phyloP scores from a whole-genome alignment of 1,140 invertebrate genomes.

The Adoxophyes honmai region DNA sequence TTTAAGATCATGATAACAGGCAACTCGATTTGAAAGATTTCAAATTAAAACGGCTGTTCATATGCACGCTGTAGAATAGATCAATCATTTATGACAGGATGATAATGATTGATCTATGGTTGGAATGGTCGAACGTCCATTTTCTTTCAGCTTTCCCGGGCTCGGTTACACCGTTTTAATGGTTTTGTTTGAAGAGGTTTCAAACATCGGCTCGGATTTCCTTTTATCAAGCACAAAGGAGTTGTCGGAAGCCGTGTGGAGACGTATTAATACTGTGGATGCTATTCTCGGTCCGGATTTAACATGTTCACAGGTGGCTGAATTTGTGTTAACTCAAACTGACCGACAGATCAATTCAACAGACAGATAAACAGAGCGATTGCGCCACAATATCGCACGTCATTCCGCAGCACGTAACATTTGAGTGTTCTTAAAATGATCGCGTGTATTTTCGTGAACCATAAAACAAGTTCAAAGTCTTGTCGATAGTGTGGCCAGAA shows the following conservation, averaged over 20 bases:
- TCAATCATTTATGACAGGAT: slow-evolving; percentile 8
- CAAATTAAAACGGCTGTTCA: slow-evolving; percentile 3
- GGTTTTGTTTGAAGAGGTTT: not conserved
- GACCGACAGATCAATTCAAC: slow-evolving; percentile 6
- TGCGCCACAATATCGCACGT: not conserved
- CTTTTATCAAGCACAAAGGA: slow-evolving; percentile 3
- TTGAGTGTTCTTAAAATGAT: not conserved
- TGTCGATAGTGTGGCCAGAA: not conserved
- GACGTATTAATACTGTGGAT: not conserved
- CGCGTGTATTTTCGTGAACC: not conserved
- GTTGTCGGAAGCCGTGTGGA: not conserved
- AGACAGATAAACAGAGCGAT: not conserved
- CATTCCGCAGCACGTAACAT: slow-evolving; percentile 2
- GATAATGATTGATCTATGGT: slow-evolving; percentile 11
- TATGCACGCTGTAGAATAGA: slow-evolving; percentile 5
- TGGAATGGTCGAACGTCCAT: not conserved
- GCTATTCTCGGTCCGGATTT: not conserved
- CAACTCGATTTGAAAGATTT: slow-evolving; percentile 1
- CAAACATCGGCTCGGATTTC: not conserved
- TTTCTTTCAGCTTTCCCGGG: slow-evolving; percentile 6
- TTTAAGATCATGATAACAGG: not conserved
- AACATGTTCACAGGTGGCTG: not conserved
- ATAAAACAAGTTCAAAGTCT: slow-evolving; percentile 11
- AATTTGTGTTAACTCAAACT: not conserved
- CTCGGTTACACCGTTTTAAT: not conserved